These are phyloP conservation scores for Lucifuga dentata DNA, from an alignment of 2,113 vertebrate species.

Conservation along the genomic window DNA sequence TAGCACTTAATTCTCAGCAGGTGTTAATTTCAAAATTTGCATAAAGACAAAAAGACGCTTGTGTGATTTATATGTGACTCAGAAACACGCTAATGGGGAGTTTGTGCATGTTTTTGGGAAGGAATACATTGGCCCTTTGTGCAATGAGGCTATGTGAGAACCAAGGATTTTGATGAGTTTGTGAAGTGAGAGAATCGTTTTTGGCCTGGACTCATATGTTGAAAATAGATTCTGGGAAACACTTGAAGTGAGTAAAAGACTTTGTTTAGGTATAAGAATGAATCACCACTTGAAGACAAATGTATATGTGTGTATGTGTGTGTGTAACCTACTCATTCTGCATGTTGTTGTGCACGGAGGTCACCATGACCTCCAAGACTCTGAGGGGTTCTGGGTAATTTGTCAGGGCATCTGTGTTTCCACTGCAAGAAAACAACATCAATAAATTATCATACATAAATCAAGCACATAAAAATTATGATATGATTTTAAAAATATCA, in stretches of 20 bases:
- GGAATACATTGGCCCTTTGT: neutral
- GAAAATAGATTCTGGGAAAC: too few species aligned
- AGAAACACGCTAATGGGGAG: neutral
- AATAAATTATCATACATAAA: slow-evolving; percentile 40
- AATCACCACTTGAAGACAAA: too few species aligned
- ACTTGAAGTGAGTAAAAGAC: too few species aligned
- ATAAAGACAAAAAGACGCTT: neutral
- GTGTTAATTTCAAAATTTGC: slow-evolving; percentile 24
- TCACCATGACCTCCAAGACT: slow-evolving; percentile 79
- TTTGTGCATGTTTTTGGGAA: neutral
- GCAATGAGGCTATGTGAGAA: neutral
- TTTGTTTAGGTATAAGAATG: too few species aligned
- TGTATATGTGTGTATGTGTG: slow-evolving; percentile 13
- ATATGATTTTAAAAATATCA: too few species aligned
- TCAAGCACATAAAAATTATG: too few species aligned
- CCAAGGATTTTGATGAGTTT: too few species aligned
- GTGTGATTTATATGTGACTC: slow-evolving; percentile 3
- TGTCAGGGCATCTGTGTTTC: slow-evolving; percentile 67
- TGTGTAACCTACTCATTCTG: slow-evolving; percentile 72
- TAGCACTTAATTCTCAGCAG: slow-evolving; percentile 31
- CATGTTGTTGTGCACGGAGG: slow-evolving; percentile 78
- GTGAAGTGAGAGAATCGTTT: too few species aligned
- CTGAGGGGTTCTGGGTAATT: slow-evolving; percentile 75
- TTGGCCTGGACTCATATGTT: too few species aligned
- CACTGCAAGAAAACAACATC: slow-evolving; percentile 70